Conservation (phyloP, 2,888 invertebrate genomes). For the Spilosoma lubricipeda region DNA sequence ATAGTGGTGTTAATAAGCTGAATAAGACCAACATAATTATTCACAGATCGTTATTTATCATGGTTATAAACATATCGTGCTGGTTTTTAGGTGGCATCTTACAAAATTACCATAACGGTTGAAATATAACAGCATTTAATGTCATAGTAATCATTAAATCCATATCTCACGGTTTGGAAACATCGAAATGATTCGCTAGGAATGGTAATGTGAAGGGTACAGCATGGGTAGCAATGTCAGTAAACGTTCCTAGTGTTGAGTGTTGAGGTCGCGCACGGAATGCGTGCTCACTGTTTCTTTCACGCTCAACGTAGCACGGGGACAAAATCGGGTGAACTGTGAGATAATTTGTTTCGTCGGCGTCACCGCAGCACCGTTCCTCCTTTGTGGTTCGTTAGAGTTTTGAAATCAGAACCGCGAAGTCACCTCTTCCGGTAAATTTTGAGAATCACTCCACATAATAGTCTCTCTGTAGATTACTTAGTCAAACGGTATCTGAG, state of each 20-base stretch:
- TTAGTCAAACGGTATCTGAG: slow-evolving; percentile 58
- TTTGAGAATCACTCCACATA: slow-evolving; percentile 61
- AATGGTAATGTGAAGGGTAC: slow-evolving; percentile 36
- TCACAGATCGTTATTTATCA: slow-evolving; percentile 13
- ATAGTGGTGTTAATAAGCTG: slow-evolving; percentile 14
- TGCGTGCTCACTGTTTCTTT: slow-evolving; percentile 40
- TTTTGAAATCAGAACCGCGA: slow-evolving; percentile 57
- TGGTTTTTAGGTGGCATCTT: slow-evolving; percentile 16
- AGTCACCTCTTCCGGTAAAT: slow-evolving; percentile 59
- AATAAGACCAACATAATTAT: slow-evolving; percentile 11
- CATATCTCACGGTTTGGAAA: slow-evolving; percentile 19
- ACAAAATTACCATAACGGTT: slow-evolving; percentile 19
- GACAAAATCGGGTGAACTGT: slow-evolving; percentile 15
- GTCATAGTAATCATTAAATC: slow-evolving; percentile 19
- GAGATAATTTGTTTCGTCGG: slow-evolving; percentile 54
- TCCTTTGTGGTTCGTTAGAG: slow-evolving; percentile 68
- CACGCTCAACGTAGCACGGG: slow-evolving; percentile 36
- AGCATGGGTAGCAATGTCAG: slow-evolving; percentile 35
- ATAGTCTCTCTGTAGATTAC: slow-evolving; percentile 53
- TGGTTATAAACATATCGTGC: slow-evolving; percentile 8
- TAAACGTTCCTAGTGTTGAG: slow-evolving; percentile 32
- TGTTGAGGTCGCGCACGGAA: slow-evolving; percentile 30
- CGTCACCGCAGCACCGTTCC: slow-evolving; percentile 62
- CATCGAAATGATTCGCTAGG: slow-evolving; percentile 31
- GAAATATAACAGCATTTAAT: slow-evolving; percentile 12